Evolutionary conservation across 2,797 vertebrate species (phyloP), one percentile per base, ranked within the genome.

Genomic region (Amblyraja radiata): DNA sequence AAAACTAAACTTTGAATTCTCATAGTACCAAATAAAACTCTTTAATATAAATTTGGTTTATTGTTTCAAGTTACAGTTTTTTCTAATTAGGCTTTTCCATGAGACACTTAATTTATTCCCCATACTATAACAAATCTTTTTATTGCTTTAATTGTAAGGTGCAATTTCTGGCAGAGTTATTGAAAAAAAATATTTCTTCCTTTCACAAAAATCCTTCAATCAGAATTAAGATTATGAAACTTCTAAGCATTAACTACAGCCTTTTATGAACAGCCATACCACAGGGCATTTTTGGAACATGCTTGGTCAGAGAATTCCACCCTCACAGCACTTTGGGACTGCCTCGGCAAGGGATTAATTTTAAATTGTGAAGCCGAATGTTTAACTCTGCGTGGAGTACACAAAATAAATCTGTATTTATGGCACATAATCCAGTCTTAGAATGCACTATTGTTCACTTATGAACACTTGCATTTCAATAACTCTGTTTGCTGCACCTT

Each of bases 301-400:
- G 90, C 73, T 92, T 54, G 71, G 71, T 92, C 90, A 76, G 90
- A 92, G 90, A 92, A 92, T 92, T 92, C 65, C 73, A 74, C 76
- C 36, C 90, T 74, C 90, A 39, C 39, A 54, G 39, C 68, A 54
- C 90, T 91, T 74, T 68, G 71, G 39, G 71, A 92, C 90, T 23
- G 3, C 36, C 39, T 92, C 76, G 90, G 90, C 90, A 74, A 39
- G n/a, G 23, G 46, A 74, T 54, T 76, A 76, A 76, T 76, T 54
- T 76, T 76, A 92, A 92, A 92, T 92, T 23, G 39, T 54, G 36
- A 92, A 92, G 39, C 71, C 14, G 90, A 74, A 76, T 25, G 16
- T 76, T 76, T 92, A 74, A 92, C 25, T 58, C 68, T 46, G 28
- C 58, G 28, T 76, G 23, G 46, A 76, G 6, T 74, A 76, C 39